Percentiles rank a stretch among this genome's conserved stretches.
Conservation (phyloP, 2,113 vertebrate species). For the Cyprichromis sp. region DNA sequence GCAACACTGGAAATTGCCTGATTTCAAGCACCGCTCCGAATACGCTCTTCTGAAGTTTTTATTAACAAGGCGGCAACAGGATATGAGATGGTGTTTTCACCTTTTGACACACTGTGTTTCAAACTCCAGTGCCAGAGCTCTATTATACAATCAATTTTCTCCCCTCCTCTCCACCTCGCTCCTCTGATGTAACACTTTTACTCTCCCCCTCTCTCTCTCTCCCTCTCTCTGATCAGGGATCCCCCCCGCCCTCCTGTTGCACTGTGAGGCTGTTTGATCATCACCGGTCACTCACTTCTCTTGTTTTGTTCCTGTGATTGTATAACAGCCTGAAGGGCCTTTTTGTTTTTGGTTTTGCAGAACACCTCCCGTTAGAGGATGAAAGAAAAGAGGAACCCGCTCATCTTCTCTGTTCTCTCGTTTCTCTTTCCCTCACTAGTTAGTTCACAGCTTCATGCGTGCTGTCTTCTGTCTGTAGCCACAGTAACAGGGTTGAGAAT, state of each 20-base stretch:
- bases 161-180: neutral
- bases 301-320: conserved; percentile 18
- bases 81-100: neutral
- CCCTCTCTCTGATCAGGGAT: neutral
- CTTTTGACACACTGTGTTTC: neutral
- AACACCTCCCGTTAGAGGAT: conserved; percentile 16
- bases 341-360: neutral
- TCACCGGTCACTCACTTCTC: neutral
- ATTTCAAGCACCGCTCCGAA: neutral
- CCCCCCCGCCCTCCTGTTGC: neutral
- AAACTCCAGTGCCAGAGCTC: neutral
- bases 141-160: neutral
- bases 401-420: neutral
- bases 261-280: conserved; percentile 13
- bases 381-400: neutral
- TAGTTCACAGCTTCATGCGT: neutral
- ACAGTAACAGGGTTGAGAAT: conserved; percentile 31
- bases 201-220: neutral
- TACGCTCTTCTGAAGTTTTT: neutral
- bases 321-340: conserved; percentile 20
- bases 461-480: neutral
- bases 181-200: conserved; percentile 7
- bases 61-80: neutral
- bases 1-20: neutral
- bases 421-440: neutral